phyloP scores from a whole-genome alignment of 2,113 vertebrate species.

The Myxocyprinus asiaticus region DNA sequence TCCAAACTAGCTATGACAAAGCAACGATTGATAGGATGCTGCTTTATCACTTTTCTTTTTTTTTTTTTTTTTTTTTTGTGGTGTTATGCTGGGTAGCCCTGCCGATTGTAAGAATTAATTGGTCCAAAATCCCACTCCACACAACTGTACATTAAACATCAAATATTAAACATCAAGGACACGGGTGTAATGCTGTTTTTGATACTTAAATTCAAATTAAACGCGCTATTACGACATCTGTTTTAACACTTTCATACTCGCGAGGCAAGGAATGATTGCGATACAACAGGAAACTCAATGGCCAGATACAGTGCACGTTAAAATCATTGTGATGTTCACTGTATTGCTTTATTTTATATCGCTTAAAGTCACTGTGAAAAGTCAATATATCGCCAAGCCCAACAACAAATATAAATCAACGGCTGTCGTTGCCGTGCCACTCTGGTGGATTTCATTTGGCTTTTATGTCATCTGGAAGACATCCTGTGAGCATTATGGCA shows the following conservation, averaged over 20 bases:
- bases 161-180: not conserved
- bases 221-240: too few relatives aligned
- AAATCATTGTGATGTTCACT: not conserved
- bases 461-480: constrained; percentile 35
- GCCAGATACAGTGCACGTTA: not conserved
- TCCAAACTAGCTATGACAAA: too few relatives aligned
- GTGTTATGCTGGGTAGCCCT: too few relatives aligned
- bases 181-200: too few relatives aligned
- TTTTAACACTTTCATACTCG: not conserved
- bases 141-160: not conserved
- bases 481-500: not conserved
- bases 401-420: not conserved
- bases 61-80: too few relatives aligned
- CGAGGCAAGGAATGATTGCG: not conserved
- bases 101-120: too few relatives aligned
- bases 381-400: not conserved
- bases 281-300: not conserved
- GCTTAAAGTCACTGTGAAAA: not conserved
- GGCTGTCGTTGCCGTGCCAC: not conserved
- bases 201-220: too few relatives aligned
- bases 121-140: too few relatives aligned
- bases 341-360: not conserved
- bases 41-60: too few relatives aligned
- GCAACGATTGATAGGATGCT: too few relatives aligned
- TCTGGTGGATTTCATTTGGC: constrained; percentile 1